phyloP scores from a whole-genome alignment of 2,888 invertebrate genomes.

The Rutpela maculata region DNA sequence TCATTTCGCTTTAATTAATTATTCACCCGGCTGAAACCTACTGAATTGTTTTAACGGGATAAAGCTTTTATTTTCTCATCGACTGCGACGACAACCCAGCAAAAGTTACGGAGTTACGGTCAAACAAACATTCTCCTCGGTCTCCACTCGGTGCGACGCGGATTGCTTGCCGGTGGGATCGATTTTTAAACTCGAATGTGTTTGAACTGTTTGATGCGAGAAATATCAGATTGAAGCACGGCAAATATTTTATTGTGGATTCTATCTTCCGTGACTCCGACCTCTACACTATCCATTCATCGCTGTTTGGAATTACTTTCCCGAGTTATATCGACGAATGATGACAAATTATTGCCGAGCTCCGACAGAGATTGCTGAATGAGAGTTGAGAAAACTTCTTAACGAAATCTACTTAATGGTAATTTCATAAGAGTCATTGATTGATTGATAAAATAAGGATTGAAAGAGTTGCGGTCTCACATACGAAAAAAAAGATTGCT shows the following conservation, averaged over 20 bases:
- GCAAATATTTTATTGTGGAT: conserved; percentile 5
- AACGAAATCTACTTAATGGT: neutral
- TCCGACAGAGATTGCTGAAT: neutral
- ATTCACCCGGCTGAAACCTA: conserved; percentile 13
- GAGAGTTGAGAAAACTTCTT: neutral
- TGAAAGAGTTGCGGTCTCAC: too few species aligned
- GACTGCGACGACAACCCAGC: neutral
- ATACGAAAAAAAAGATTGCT: too few species aligned
- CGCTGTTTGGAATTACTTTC: conserved; percentile 7
- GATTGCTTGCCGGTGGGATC: neutral
- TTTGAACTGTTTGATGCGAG: neutral
- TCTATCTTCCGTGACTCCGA: neutral
- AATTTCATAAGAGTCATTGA: neutral
- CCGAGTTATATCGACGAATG: neutral
- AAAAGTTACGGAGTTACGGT: conserved; percentile 18
- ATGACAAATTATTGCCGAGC: neutral
- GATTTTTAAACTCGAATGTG: conserved; percentile 17
- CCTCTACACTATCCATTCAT: neutral
- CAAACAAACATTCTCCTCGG: conserved; percentile 12
- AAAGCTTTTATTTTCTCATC: conserved; percentile 10
- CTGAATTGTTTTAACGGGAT: conserved; percentile 16
- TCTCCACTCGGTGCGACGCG: neutral
- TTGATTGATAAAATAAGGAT: neutral
- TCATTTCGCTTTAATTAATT: conserved; percentile 14
- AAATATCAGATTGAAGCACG: conserved; percentile 6